Conservation (phyloP, 2,888 invertebrate genomes). For the Cordilura impudica region DNA sequence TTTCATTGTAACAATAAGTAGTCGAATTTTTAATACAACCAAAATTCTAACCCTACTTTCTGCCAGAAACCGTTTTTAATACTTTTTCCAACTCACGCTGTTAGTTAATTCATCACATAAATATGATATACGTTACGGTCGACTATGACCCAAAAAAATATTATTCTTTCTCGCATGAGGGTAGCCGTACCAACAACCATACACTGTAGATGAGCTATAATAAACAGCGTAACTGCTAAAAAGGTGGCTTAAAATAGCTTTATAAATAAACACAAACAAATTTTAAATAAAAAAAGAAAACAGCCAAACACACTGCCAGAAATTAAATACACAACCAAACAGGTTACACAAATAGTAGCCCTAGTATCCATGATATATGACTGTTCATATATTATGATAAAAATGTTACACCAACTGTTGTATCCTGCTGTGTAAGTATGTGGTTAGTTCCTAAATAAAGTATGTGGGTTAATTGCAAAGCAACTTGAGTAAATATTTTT, state of each 20-base stretch:
- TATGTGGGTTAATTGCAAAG: too few species aligned
- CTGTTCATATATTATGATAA: not conserved
- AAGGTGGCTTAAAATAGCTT: slow-evolving; percentile 23
- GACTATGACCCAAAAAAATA: slow-evolving; percentile 29
- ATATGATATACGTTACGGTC: slow-evolving; percentile 8
- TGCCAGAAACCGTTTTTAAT: not conserved
- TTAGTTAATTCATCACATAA: not conserved
- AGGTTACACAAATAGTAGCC: not conserved
- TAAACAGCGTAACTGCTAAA: not conserved
- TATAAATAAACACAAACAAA: not conserved
- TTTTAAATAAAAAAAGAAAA: not conserved
- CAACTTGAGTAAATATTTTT: too few species aligned
- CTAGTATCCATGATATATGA: not conserved
- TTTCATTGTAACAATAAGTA: too few species aligned
- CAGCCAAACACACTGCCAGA: not conserved
- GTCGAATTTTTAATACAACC: too few species aligned
- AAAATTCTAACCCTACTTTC: too few species aligned
- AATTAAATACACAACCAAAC: not conserved
- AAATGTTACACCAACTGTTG: too few species aligned
- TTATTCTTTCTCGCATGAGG: not conserved
- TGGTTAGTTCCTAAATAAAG: too few species aligned
- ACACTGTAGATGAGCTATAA: not conserved
- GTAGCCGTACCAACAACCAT: not conserved
- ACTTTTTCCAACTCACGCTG: not conserved
- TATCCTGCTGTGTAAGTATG: too few species aligned